A percentile compares a stretch with the other conserved stretches of the same genome.
Evolutionary conservation across 2,797 vertebrate genomes (phyloP).

Genomic region (Aulostomus chinensis): DNA sequence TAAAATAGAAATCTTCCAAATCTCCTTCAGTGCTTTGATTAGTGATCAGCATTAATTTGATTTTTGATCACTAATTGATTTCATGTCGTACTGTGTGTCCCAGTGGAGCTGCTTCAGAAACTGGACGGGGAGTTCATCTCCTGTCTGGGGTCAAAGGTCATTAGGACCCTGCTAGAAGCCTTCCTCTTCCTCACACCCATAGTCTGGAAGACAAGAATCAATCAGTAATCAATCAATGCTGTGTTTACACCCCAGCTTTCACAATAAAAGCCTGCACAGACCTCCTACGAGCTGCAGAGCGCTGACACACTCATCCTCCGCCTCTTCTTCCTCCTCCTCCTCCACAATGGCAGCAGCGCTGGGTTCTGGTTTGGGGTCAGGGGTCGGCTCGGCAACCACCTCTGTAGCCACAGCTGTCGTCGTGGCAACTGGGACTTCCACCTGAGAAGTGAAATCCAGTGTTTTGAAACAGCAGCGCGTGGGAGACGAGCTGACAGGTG

Average conservation of each 20-base stretch:
- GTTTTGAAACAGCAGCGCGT: background rate
- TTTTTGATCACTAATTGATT: no score
- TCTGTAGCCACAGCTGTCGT: slow-evolving; percentile 1
- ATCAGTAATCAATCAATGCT: background rate
- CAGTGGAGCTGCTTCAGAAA: background rate
- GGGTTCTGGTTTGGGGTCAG: background rate
- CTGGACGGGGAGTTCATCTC: slow-evolving; percentile 4
- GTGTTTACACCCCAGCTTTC: background rate
- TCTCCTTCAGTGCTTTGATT: no score
- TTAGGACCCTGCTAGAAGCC: slow-evolving; percentile 67
- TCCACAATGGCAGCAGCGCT: slow-evolving; percentile 12
- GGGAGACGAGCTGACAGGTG: no score
- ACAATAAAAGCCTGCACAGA: slow-evolving; percentile 38
- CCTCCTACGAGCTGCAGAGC: slow-evolving; percentile 90
- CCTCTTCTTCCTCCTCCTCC: slow-evolving; percentile 81
- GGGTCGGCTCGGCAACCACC: background rate
- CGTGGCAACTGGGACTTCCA: background rate
- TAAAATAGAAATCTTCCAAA: no score
- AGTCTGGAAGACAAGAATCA: slow-evolving; percentile 78
- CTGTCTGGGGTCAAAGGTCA: slow-evolving; percentile 18
- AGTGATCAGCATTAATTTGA: no score
- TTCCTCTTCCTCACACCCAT: slow-evolving; percentile 88
- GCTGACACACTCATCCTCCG: slow-evolving; percentile 91
- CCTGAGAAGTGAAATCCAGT: slow-evolving; percentile 3
- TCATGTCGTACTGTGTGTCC: no score